phyloP scores from a whole-genome alignment of 92 coral and sea anemone species.

The Pocillopora grandis region DNA sequence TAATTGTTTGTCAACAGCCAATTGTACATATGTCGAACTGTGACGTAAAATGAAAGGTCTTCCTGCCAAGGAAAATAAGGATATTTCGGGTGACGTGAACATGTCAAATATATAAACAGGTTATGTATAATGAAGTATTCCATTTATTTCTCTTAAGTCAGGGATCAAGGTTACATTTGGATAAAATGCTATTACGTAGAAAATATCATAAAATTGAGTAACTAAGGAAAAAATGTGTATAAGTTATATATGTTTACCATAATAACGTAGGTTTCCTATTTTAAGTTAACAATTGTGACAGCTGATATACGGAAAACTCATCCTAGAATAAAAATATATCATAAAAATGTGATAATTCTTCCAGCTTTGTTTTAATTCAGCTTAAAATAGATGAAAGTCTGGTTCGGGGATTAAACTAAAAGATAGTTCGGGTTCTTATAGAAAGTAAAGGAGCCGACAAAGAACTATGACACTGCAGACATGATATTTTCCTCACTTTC shows the following conservation, averaged over 20 bases:
- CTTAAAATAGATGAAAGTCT: slow-evolving; percentile 9
- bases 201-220: too few relatives aligned
- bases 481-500: slow-evolving; percentile 10
- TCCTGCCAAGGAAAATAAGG: too few relatives aligned
- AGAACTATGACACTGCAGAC: not conserved
- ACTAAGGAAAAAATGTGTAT: not conserved
- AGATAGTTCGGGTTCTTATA: slow-evolving; percentile 20
- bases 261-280: not conserved
- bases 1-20: too few relatives aligned
- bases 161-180: too few relatives aligned
- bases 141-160: too few relatives aligned
- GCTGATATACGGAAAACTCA: not conserved
- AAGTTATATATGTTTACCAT: not conserved
- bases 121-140: too few relatives aligned
- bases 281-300: not conserved
- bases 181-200: too few relatives aligned
- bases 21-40: too few relatives aligned
- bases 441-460: not conserved
- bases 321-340: not conserved
- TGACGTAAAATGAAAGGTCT: too few relatives aligned
- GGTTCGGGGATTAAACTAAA: slow-evolving; percentile 20
- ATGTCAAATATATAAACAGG: too few relatives aligned
- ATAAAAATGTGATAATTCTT: slow-evolving; percentile 8
- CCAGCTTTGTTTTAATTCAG: slow-evolving; percentile 17
- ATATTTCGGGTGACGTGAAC: too few relatives aligned